These are phyloP conservation scores for Dasypus novemcinctus DNA, from an alignment of 2,113 vertebrate species.

Conservation along the genomic window DNA sequence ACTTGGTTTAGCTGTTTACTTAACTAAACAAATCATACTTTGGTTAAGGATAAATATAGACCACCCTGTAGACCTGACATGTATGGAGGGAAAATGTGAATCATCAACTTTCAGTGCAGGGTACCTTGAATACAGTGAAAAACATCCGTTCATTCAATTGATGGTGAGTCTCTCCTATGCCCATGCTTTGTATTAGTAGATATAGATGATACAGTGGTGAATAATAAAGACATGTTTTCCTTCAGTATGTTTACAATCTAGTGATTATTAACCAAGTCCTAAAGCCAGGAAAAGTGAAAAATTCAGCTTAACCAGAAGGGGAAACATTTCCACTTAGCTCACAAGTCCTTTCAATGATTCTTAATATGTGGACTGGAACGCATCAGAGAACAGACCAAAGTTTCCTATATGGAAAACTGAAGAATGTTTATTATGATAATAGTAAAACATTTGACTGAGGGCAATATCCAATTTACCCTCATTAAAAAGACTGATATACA, in stretches of 20 bases:
- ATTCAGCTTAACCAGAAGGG: background rate
- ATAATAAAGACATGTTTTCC: background rate
- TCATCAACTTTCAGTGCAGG: slow-evolving; percentile 16
- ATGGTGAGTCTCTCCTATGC: background rate
- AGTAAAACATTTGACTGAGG: background rate
- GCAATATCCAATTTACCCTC: background rate
- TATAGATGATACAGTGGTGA: background rate
- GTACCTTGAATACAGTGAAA: background rate
- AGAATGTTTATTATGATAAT: background rate
- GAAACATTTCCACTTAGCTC: slow-evolving; percentile 3
- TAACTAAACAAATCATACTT: slow-evolving; percentile 31
- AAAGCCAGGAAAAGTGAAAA: slow-evolving; percentile 18
- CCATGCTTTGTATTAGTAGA: background rate
- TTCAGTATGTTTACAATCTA: background rate
- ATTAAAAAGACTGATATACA: background rate
- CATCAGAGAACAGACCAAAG: background rate
- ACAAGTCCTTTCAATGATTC: slow-evolving; percentile 24
- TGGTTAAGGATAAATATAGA: background rate
- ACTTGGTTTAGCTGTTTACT: slow-evolving; percentile 15
- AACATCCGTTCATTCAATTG: background rate
- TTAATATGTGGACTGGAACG: background rate
- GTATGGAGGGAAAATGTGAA: background rate
- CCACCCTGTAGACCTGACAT: background rate
- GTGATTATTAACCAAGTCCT: background rate
- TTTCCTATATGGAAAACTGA: background rate